Evolutionary conservation across 2,113 vertebrate species (phyloP), one percentile per base, ranked within the genome.

Genomic region (Misgurnus mizolepis): DNA sequence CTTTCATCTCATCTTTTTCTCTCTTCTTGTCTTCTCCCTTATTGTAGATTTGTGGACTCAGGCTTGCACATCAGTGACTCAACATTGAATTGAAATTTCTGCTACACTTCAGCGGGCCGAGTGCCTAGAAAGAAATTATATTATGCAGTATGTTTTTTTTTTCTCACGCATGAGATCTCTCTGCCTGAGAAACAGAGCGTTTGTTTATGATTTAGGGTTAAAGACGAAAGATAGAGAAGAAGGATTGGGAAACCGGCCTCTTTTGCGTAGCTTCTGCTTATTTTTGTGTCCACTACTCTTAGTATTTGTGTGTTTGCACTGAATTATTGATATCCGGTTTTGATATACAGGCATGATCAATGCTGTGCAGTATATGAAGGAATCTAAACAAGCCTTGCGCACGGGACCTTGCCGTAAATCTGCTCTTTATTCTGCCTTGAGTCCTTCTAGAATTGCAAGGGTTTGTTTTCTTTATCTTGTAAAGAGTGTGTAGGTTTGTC

Each of bases 1-100:
- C 34, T 39, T 22, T 55, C 10, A 2, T 58, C 50, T 73, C 12
- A 10, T 27, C 47, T 73, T 14, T 9, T n/a, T 6, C 17, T 17
- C 14, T 67, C 45, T 56, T 8, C 40, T 22, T 39, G 11, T 76
- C 34, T 76, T 39, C 12, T 34, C 27, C 27, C 27, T 34, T 34
- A 34, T 60, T 43, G 39, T 49, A 40, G 22, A 89, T 94, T 92
- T 92, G 82, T 87, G 88, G 83, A 85, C 86, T 88, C 86, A 86
- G 82, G 79, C 75, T 82, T 92, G 90, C 90, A 91, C 83, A 89
- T 95, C 93, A 92, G 93, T 88, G 67, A 67, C 90, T 86, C 85
- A 91, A 91, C 92, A 93, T 93, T 94, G 89, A 92, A 91, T 91
- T 92, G 89, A 95, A 95, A 95, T 92, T 88, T 84, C 89, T 93